Evolutionary conservation across 2,113 vertebrate species (phyloP).

Genomic region (Bolborhynchus lineola): DNA sequence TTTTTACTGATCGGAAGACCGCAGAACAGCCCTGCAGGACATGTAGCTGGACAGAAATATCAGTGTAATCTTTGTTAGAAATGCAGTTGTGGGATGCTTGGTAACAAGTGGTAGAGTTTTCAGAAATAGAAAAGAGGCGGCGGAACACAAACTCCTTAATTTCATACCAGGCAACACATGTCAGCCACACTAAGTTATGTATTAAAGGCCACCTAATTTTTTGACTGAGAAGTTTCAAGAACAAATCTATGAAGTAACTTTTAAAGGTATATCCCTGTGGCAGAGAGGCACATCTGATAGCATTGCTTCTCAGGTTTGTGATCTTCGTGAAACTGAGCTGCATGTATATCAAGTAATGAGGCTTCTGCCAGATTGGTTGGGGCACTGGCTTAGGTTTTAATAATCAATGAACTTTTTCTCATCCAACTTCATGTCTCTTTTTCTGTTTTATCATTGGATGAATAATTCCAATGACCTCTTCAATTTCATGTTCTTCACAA

Average conservation of each 20-base stretch:
- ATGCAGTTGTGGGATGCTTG: constrained; percentile 57
- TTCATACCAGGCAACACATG: constrained; percentile 1
- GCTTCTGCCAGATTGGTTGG: not conserved
- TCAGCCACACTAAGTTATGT: not conserved
- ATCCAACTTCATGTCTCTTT: not conserved
- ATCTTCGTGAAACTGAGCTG: not conserved
- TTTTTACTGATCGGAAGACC: constrained; percentile 80
- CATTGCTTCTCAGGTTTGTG: not conserved
- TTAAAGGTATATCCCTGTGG: not conserved
- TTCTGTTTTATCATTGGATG: not conserved
- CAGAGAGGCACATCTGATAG: not conserved
- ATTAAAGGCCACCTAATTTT: constrained; percentile 5
- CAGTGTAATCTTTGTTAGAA: constrained; percentile 78
- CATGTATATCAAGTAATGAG: not conserved
- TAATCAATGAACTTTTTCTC: not conserved
- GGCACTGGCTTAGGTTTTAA: not conserved
- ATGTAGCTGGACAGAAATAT: constrained; percentile 73
- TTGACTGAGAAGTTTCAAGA: constrained; percentile 1
- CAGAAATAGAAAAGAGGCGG: not conserved
- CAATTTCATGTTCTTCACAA: not conserved
- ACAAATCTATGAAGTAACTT: not conserved
- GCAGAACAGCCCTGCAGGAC: constrained; percentile 75
- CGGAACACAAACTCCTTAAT: constrained; percentile 38
- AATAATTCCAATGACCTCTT: not conserved
- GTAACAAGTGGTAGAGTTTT: constrained; percentile 52